Percentiles rank a stretch among this genome's conserved stretches.
Evolutionary conservation across 2,797 vertebrate genomes (phyloP).

Genomic region (Coregonus sp.): DNA sequence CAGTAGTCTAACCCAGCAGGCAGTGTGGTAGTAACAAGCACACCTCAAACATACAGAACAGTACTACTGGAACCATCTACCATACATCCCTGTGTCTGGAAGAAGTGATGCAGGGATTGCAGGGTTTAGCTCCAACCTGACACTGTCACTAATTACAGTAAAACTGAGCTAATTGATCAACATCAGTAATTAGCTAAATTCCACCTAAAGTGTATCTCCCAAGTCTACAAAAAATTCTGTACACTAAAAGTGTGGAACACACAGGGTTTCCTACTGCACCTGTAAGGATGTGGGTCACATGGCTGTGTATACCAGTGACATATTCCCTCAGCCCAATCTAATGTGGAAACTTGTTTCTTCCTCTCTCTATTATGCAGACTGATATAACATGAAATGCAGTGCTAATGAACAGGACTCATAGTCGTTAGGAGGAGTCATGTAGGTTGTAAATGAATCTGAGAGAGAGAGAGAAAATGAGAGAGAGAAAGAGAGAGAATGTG

Average conservation of each 20-base stretch:
- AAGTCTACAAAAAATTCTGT: not conserved
- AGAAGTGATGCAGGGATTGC: not conserved
- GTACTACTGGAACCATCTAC: conserved; percentile 3
- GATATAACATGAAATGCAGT: conserved; percentile 34
- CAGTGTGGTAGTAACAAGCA: conserved; percentile 14
- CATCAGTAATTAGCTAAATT: not conserved
- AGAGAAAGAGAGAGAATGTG: not conserved
- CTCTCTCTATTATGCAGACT: conserved; percentile 28
- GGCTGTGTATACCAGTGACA: not conserved
- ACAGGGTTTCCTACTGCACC: not conserved
- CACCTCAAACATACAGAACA: conserved; percentile 16
- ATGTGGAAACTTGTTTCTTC: conserved; percentile 25
- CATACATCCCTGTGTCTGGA: conserved; percentile 1
- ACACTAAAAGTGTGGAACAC: not conserved
- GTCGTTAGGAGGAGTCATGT: conserved; percentile 79
- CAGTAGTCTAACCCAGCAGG: conserved; percentile 22
- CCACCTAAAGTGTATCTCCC: not conserved
- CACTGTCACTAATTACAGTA: not conserved
- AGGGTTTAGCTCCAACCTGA: not conserved
- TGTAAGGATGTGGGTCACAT: not conserved
- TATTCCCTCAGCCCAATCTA: not conserved
- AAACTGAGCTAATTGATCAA: not conserved
- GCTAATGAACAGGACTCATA: conserved; percentile 77
- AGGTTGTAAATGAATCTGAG: conserved; percentile 81
- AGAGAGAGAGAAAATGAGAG: not conserved